A percentile compares a stretch with the other conserved stretches of the same genome.
Evolutionary conservation across 35 echinoderm and acorn worm genomes (phyloP).

Genomic region (Apostichopus japonicus): DNA sequence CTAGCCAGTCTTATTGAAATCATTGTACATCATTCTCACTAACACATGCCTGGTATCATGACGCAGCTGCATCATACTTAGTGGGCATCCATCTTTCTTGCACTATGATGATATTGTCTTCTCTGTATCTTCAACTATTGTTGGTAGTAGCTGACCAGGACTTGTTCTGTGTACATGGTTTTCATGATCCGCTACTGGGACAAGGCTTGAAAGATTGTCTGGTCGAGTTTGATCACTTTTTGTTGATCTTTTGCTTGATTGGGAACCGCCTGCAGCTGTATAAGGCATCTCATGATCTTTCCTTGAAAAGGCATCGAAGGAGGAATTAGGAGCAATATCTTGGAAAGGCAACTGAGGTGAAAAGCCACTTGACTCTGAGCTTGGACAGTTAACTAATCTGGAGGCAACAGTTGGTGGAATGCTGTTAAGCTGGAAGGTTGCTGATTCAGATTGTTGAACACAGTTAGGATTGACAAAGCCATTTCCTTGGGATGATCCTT

Average conservation of each 20-base stretch:
- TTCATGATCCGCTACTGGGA: conserved; percentile 21
- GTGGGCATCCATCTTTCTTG: background rate
- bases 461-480: conserved; percentile 70
- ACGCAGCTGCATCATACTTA: no score
- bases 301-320: conserved; percentile 29
- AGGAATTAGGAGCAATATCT: background rate
- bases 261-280: background rate
- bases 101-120: background rate
- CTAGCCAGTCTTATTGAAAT: no score
- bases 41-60: no score
- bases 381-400: conserved; percentile 28
- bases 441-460: background rate
- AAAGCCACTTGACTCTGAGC: conserved; percentile 50
- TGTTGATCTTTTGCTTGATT: background rate
- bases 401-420: conserved; percentile 48
- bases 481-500: conserved; percentile 75
- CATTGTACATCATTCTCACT: no score
- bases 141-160: conserved; percentile 2
- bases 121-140: conserved; percentile 23
- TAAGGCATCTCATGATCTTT: conserved; percentile 37
- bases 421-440: conserved; percentile 43
- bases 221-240: background rate
- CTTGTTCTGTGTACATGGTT: background rate
- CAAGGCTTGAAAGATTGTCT: background rate
- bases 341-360: conserved; percentile 55